Evolutionary conservation across 2,113 vertebrate genomes (phyloP), one percentile per base, ranked within the genome.

Genomic region (Nannobrachium achirus): DNA sequence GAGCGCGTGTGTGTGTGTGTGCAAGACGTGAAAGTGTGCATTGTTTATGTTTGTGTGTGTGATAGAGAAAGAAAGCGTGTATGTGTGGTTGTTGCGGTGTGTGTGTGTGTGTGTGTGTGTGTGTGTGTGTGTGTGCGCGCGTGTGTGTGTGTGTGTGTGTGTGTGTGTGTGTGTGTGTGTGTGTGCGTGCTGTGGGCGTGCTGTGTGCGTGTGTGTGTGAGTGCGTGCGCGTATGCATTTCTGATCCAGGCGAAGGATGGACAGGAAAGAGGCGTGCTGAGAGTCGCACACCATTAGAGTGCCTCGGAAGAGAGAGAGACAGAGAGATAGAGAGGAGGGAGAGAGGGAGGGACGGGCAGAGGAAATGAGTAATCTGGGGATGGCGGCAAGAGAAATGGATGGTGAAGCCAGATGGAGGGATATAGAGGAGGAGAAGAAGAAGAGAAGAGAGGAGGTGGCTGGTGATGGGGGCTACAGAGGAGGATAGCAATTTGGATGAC

Each of bases 211-310:
- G 39, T 11, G 57, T 16, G 70, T 56, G 70, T 57, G 50, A 52
- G 64, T 16, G 45, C n/a, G 19, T 19, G 53, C 19, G 41, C 25
- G 57, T 19, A 52, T 20, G 55, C 25, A 57, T 61, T 46, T 57
- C 10, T 49, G 48, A 59, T 39, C 39, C 60, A 73, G 14, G 42
- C 60, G 33, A 41, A 41, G 65, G 65, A 68, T 25, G 57, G 38
- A 63, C 59, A 66, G 56, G 58, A 71, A 64, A 64, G 60, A 42
- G 48, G 50, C 66, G 44, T 25, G 57, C 58, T 74, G 72, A 59
- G 73, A 63, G 25, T 50, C 18, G 16, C 48, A 53, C 16, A 52
- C 51, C 57, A 68, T 63, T 50, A 68, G 58, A 68, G 51, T 57
- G 7, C 45, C 49, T 46, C 18, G n/a, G 53, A 10, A 25, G 66